Percentiles rank a stretch among this genome's conserved stretches.
Conservation (phyloP, 2,888 invertebrate species). For the Habroteleia sp. region DNA sequence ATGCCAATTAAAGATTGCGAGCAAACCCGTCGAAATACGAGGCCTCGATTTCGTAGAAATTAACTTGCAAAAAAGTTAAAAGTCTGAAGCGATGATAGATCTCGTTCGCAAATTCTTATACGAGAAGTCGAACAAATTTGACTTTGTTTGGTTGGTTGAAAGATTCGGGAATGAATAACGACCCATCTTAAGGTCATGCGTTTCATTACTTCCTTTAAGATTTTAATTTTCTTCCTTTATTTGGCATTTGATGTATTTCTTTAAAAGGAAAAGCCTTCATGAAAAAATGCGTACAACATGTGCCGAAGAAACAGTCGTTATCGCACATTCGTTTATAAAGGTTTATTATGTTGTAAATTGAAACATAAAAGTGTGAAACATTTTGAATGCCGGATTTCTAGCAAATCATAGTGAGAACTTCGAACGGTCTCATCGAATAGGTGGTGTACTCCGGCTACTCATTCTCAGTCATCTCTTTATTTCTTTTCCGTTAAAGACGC, state of each 20-base stretch:
- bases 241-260: background rate
- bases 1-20: conserved; percentile 50
- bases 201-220: no score
- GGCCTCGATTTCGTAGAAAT: conserved; percentile 31
- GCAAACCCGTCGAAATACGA: conserved; percentile 40
- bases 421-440: conserved; percentile 29
- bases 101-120: no score
- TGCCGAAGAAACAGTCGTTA: conserved; percentile 24
- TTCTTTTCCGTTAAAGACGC: conserved; percentile 67
- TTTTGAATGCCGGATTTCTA: conserved; percentile 15
- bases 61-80: background rate
- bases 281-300: conserved; percentile 16
- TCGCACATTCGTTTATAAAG: conserved; percentile 32
- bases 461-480: conserved; percentile 36
- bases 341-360: conserved; percentile 52
- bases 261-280: background rate
- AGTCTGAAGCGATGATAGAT: no score
- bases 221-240: no score
- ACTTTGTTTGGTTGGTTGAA: no score
- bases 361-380: conserved; percentile 17
- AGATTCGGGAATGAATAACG: no score
- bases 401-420: conserved; percentile 51
- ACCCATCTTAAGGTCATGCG: no score
- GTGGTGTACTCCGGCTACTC: conserved; percentile 2
- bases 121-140: no score